phyloP scores from a whole-genome alignment of 2,113 vertebrate species.

The Leucoraja erinaceus region DNA sequence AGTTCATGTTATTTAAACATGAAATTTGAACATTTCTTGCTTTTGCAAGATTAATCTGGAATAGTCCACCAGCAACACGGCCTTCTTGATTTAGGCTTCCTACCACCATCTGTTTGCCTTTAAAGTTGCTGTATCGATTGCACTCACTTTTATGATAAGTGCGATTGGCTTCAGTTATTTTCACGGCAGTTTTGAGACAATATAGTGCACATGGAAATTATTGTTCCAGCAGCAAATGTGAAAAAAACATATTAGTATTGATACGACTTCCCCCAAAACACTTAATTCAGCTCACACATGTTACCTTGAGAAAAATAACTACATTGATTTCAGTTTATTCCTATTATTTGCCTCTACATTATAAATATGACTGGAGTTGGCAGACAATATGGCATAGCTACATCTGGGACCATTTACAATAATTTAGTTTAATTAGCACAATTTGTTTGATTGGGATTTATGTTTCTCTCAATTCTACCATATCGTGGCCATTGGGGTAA shows the following conservation, averaged over 20 bases:
- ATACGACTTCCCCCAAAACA: neutral
- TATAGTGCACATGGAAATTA: neutral
- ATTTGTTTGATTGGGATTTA: neutral
- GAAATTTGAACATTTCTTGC: neutral
- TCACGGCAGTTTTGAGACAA: neutral
- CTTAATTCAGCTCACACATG: neutral
- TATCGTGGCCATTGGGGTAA: neutral
- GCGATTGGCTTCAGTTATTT: neutral
- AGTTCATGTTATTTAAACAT: neutral
- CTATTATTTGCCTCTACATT: neutral
- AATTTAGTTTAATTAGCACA: neutral
- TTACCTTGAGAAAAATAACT: neutral
- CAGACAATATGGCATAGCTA: neutral
- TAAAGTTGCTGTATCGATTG: neutral
- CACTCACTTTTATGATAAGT: neutral
- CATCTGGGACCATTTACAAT: neutral
- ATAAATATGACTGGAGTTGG: neutral
- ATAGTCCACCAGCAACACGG: too few species aligned
- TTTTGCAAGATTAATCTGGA: neutral
- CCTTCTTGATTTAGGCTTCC: neutral
- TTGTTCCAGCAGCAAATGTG: neutral
- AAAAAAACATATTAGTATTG: neutral
- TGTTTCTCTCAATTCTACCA: neutral
- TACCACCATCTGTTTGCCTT: neutral
- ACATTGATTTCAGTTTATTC: neutral